Conservation (phyloP, 2,113 vertebrate genomes). For the Bungarus multicinctus region DNA sequence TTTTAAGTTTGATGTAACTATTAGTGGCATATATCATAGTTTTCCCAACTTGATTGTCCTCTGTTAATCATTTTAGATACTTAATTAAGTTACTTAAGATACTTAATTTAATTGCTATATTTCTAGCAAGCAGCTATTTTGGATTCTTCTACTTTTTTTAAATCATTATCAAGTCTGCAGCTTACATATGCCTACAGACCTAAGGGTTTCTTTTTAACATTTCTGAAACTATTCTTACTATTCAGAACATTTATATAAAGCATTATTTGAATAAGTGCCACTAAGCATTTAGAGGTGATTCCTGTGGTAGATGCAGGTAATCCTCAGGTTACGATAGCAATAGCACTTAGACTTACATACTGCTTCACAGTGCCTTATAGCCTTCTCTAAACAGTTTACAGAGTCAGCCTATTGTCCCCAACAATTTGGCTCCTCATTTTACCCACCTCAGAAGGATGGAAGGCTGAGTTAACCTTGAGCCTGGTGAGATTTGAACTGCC, state of each 20-base stretch:
- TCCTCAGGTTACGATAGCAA: neutral
- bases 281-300: constrained; percentile 30
- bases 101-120: constrained; percentile 45
- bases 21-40: constrained; percentile 62
- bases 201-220: constrained; percentile 25
- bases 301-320: constrained; percentile 1
- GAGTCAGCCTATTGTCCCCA: no score
- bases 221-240: constrained; percentile 19
- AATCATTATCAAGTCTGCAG: constrained; percentile 36
- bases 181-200: constrained; percentile 24
- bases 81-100: constrained; percentile 25
- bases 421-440: no score
- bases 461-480: no score
- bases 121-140: constrained; percentile 39
- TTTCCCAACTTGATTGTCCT: constrained; percentile 58
- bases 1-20: constrained; percentile 60
- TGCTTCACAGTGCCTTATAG: no score
- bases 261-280: constrained; percentile 40
- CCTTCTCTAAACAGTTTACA: no score
- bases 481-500: no score
- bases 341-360: no score
- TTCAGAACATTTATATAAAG: constrained; percentile 18
- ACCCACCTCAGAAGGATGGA: no score
- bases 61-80: constrained; percentile 66
- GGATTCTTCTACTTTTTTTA: constrained; percentile 21